Base-by-base conservation (phyloP, 2,888 invertebrate genomes). In the Trichopria drosophilae region DNA sequence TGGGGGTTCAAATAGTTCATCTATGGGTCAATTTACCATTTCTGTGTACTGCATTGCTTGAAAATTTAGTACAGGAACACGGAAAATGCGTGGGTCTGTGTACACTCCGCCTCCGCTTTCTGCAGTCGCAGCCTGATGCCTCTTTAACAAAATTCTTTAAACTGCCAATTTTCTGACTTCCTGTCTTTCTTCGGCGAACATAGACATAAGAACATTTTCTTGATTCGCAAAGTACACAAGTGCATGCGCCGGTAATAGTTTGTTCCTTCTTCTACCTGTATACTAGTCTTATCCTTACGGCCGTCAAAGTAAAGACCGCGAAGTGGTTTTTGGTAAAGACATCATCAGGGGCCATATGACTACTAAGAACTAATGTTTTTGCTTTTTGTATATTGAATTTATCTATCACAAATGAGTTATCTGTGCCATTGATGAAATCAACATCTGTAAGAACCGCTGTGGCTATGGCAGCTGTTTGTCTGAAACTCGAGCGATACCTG, bases 121-220 rank as follows among this genome's bases (percentile, higher is more conserved):
- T 34, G 16, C 16, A 34, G 34, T 19, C 34, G 18, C 34, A 34
- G 34, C 34, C 34, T 34, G 16, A 16, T 34, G 16, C 34, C 34
- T 34, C 15, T 16, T 34, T 13, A n/a, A 34, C 3, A 34, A 19
- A 35, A 18, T 35, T 35, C 1, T 35, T 35, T 35, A 22, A 35
- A 35, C 35, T 35, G 35, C 35, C 35, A 35, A 5, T 35, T 35
- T 35, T 35, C 35, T 35, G 22, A 35, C n/a, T 35, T 35, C 35
- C 20, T 35, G 18, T 35, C 20, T 35, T 35, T 19, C 35, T 19
- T 19, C 19, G 19, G 9, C 35, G 19, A 35, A 19, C 19, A 19
- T 35, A 7, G 19, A 35, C 10, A 35, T n/a, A 35, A 34, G 20
- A 19, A 35, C 10, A 35, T 19, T 15, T 35, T 19, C 19, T 35